These are phyloP conservation scores for Enteromius argenteus DNA, from an alignment of 2,797 vertebrate species.

Conservation along the genomic window DNA sequence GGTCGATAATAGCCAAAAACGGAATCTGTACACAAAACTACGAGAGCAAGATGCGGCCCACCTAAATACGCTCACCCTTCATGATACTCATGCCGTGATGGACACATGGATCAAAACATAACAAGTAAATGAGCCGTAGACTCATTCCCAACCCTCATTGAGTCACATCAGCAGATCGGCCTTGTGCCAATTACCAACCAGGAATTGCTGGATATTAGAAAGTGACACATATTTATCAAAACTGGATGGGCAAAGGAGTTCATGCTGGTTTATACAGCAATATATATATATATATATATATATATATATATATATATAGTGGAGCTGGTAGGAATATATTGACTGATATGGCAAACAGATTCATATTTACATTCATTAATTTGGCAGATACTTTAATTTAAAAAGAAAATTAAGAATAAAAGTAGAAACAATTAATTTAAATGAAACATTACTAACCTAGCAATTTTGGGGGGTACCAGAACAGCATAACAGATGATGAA, in stretches of 20 bases:
- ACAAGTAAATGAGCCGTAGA: slow-evolving; percentile 50
- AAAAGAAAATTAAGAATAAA: slow-evolving; percentile 8
- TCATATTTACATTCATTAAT: neutral
- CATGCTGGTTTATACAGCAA: neutral
- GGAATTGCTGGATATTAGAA: slow-evolving; percentile 27
- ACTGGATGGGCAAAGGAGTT: neutral
- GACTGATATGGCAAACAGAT: neutral
- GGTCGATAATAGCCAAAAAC: neutral
- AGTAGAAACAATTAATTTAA: neutral
- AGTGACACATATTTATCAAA: slow-evolving; percentile 19
- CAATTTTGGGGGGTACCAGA: neutral
- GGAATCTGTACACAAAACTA: neutral
- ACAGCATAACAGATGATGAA: neutral
- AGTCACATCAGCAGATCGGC: slow-evolving; percentile 21
- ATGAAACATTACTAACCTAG: neutral
- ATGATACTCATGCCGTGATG: neutral
- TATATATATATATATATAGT: no score
- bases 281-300: neutral
- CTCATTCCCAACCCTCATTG: slow-evolving; percentile 38
- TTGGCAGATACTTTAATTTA: neutral
- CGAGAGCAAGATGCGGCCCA: neutral
- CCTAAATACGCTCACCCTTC: neutral
- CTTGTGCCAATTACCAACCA: slow-evolving; percentile 40
- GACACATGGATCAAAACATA: slow-evolving; percentile 52
- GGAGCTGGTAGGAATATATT: neutral